Conservation (phyloP, 2,888 invertebrate species). For the Pandemis corylana region DNA sequence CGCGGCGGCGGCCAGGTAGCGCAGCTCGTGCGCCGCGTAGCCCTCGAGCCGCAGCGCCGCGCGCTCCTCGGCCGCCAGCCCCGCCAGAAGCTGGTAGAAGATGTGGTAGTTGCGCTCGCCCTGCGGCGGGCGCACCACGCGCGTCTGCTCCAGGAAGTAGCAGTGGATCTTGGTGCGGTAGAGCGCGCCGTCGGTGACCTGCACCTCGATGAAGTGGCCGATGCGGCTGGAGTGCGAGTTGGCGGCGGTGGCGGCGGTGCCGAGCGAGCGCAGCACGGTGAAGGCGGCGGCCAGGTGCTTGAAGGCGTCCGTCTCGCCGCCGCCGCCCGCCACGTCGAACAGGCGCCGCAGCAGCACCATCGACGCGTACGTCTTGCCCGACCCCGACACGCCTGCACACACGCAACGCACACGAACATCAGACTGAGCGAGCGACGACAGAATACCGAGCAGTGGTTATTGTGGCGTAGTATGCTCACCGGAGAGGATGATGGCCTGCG, state of each 20-base stretch:
- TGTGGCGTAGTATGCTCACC: slow-evolving; percentile 72
- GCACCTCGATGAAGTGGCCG: slow-evolving; percentile 98
- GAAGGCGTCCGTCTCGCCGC: slow-evolving; percentile 97
- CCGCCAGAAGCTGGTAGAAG: slow-evolving; percentile 97
- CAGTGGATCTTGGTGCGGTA: slow-evolving; percentile 98
- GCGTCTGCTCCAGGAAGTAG: slow-evolving; percentile 97
- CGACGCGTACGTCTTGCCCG: slow-evolving; percentile 97
- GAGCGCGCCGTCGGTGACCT: slow-evolving; percentile 97
- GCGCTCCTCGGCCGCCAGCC: slow-evolving; percentile 93
- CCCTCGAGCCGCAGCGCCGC: slow-evolving; percentile 94
- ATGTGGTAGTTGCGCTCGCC: slow-evolving; percentile 98
- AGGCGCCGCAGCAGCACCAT: slow-evolving; percentile 95
- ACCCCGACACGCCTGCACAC: slow-evolving; percentile 95
- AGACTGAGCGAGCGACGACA: too few relatives aligned
- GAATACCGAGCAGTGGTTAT: too few relatives aligned
- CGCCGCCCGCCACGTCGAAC: slow-evolving; percentile 97
- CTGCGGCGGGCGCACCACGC: slow-evolving; percentile 93
- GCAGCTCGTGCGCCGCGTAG: slow-evolving; percentile 91
- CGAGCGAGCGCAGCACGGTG: slow-evolving; percentile 95
- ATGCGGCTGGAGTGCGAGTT: slow-evolving; percentile 97
- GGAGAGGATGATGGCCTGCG: slow-evolving; percentile 96
- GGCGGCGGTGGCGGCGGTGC: slow-evolving; percentile 94
- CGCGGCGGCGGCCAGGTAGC: slow-evolving; percentile 89
- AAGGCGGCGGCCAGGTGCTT: slow-evolving; percentile 98
- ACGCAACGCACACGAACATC: slow-evolving; percentile 30